Base-by-base conservation (phyloP, 2,113 vertebrate genomes). In the Oncorhynchus gorbuscha region DNA sequence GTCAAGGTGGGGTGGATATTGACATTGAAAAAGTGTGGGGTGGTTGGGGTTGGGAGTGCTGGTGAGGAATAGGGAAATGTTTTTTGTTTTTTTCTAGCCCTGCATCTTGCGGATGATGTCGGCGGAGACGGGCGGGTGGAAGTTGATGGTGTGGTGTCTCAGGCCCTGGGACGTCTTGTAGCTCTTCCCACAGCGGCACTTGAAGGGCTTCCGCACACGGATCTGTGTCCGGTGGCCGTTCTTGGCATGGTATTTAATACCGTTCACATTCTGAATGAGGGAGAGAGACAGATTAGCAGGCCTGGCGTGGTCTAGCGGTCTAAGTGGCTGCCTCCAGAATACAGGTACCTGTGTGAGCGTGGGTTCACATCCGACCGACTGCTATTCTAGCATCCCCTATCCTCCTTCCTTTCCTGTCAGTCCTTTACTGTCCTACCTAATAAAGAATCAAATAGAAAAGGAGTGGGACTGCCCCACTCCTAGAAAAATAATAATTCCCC, bases 81-180 rank as follows among this genome's bases (percentile, higher is more conserved):
- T 28, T 3, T 18, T 20, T 28, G 3, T 3, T 5, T 35, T 3
- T 18, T 49, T 87, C 95, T 95, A 97, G 92, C 97, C 97, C 94
- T 98, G 97, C 92, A 98, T 96, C 93, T 98, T 98, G 94, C 96
- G 97, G 93, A 98, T 96, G 78, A 97, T 96, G 92, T 98, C 97
- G 35, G 97, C 95, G 78, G 97, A 97, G 91, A 98, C 95, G 1
- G 97, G 98, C 30, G 98, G 97, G 72, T 99, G 98, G 92, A 99
- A 99, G 86, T 98, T 99, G 95, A 99, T 98, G 94, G 98, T 99
- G 92, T 99, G 98, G 92, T 99, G 98, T 86, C 97, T 94, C 92
- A 99, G 95, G 85, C 98, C 98, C 94, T 99, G 98, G 88, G 97
- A 97, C 87, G 97, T 99, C 95, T 99, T 99, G 95, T 99, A 99